These are phyloP conservation scores for Lepetodrilus schrolli DNA, from an alignment of 2,888 invertebrate species.

Conservation along the genomic window DNA sequence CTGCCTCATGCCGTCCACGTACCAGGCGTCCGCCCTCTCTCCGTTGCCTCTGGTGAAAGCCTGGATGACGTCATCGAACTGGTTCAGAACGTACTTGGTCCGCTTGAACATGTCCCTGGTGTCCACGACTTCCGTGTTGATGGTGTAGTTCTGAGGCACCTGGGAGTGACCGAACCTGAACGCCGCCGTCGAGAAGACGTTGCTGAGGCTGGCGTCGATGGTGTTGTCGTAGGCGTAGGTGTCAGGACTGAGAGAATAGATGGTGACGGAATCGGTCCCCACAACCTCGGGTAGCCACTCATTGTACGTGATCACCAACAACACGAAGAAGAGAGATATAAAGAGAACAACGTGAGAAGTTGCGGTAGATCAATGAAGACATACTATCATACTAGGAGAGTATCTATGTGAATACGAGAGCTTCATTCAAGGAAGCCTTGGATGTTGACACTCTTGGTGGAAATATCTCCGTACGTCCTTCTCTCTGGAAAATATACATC, in stretches of 20 bases:
- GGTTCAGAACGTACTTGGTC: neutral
- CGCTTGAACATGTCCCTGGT: neutral
- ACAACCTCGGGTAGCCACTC: conserved; percentile 32
- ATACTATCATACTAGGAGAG: no score
- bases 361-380: no score
- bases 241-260: conserved; percentile 7
- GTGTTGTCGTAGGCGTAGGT: conserved; percentile 32
- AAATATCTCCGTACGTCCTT: no score
- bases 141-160: conserved; percentile 16
- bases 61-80: neutral
- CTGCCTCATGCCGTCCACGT: conserved; percentile 21
- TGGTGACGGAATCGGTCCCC: neutral
- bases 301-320: conserved; percentile 33
- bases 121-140: neutral
- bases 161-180: conserved; percentile 38
- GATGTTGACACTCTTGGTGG: no score
- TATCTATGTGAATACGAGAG: no score
- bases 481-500: no score
- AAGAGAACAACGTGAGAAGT: no score
- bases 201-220: conserved; percentile 29
- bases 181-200: conserved; percentile 35
- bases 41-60: neutral
- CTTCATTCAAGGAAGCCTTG: no score
- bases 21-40: conserved; percentile 6
- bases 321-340: no score